Conservation (phyloP, 1,140 invertebrate species). For the Saxidomus purpurata region DNA sequence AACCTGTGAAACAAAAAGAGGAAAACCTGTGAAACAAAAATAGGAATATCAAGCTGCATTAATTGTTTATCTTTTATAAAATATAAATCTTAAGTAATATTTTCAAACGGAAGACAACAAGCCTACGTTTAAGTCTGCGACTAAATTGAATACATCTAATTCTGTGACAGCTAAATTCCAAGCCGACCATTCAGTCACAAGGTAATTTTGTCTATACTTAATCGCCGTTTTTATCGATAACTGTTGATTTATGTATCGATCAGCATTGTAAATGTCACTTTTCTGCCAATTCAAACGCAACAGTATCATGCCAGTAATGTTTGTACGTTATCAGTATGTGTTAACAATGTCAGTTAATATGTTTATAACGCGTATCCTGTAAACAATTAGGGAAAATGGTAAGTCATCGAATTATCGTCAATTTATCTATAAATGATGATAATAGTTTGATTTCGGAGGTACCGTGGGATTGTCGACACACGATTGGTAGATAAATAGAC, state of each 20-base stretch:
- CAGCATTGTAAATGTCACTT: not conserved
- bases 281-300: not conserved
- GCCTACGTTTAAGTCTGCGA: no score
- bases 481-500: constrained; percentile 13
- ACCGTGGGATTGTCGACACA: constrained; percentile 9
- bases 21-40: no score
- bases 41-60: no score
- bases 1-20: no score
- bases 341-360: constrained; percentile 32
- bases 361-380: constrained; percentile 15
- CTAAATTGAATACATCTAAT: no score
- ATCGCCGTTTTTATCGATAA: not conserved
- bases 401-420: not conserved
- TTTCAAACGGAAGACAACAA: no score
- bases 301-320: constrained; percentile 46
- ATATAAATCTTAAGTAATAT: no score
- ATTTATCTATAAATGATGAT: not conserved
- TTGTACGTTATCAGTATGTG: constrained; percentile 21
- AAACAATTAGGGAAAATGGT: constrained; percentile 10
- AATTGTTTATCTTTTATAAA: no score
- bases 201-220: no score
- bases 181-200: no score
- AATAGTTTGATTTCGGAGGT: not conserved
- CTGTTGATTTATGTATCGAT: constrained; percentile 26
- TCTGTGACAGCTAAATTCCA: no score